These are phyloP conservation scores for Alethe diademata DNA, from an alignment of 2,113 vertebrate species.

Conservation along the genomic window DNA sequence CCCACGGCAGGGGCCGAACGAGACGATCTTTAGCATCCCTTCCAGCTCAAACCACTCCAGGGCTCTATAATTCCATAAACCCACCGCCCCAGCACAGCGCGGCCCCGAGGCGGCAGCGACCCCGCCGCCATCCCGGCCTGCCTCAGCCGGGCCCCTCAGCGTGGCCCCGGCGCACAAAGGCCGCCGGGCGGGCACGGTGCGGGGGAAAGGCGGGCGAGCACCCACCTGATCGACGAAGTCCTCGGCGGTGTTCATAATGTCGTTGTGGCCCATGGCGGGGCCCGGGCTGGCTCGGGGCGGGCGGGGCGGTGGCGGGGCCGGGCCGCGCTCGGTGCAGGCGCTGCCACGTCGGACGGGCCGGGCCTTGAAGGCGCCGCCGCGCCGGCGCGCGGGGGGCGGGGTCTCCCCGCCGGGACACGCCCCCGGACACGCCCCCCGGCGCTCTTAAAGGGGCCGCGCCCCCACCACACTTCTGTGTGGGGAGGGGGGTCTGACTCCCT, in stretches of 20 bases:
- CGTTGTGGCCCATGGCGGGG: constrained; percentile 51
- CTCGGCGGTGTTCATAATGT: constrained; percentile 62
- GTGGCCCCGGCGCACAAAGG: neutral
- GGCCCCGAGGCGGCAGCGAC: neutral
- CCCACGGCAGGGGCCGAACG: accelerated
- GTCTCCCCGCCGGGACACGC: neutral
- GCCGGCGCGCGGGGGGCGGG: neutral
- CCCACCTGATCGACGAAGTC: constrained; percentile 69
- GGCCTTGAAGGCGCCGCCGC: constrained; percentile 48
- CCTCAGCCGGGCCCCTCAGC: neutral
- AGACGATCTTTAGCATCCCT: neutral
- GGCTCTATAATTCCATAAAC: accelerated
- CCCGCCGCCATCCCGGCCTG: neutral
- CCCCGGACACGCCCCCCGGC: neutral
- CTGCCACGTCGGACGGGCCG: neutral
- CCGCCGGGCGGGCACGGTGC: neutral
- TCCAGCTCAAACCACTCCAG: neutral
- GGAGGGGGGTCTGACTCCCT: accelerated
- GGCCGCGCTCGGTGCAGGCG: neutral
- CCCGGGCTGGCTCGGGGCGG: neutral
- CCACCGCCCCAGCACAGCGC: neutral
- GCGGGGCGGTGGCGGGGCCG: neutral
- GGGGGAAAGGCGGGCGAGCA: too few species aligned
- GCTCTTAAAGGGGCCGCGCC: neutral
- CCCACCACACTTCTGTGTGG: accelerated